Base-by-base conservation (phyloP, 2,888 invertebrate species). In the Volucella inanis region DNA sequence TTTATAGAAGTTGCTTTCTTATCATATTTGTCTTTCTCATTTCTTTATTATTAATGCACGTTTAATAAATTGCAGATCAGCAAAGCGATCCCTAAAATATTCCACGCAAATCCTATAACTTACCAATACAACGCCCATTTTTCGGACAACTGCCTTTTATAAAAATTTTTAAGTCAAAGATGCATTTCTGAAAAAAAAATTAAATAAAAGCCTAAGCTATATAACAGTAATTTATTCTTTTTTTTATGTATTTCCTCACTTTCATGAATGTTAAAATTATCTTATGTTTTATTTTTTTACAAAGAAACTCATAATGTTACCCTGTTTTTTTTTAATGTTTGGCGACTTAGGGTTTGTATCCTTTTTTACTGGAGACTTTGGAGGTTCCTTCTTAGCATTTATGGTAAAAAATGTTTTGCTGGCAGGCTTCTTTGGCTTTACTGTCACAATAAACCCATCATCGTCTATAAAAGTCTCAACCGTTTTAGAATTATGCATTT, bases 391-490 rank as follows among this genome's bases (percentile, higher is more conserved):
- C 50, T 85, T 81, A 0, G 71, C 11, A n/a, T 81, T 81, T 2
- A 72, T 62, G 10, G 80, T 47, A 10, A 57, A 55, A 11, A 57
- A 39, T 12, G 47, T 41, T 31, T 87, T 89, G 15, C 87, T 87
- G 10, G 76, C 68, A n/a, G 70, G 12, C 8, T 52, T 70, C 1
- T 81, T 89, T 2, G 90, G 77, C 41, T 90, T 89, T 18, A 90
- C 88, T 3, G 91, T 91, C 45, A 91, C 89, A 41, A 91, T 90
- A 79, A 91, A 91, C 38, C 91, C 91, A 72, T 91, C 91, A 2
- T 91, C 91, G 87, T 91, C 91, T 45, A 91, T 85, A 86, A 88
- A 91, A 3, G 91, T 91, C 87, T 90, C 89, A n/a, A 88, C 87
- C 39, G 88, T 87, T 70, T 87, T 75, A 1, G 87, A 82, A 10